phyloP scores from a whole-genome alignment of 2,888 invertebrate genomes.

The Torymus texanus region DNA sequence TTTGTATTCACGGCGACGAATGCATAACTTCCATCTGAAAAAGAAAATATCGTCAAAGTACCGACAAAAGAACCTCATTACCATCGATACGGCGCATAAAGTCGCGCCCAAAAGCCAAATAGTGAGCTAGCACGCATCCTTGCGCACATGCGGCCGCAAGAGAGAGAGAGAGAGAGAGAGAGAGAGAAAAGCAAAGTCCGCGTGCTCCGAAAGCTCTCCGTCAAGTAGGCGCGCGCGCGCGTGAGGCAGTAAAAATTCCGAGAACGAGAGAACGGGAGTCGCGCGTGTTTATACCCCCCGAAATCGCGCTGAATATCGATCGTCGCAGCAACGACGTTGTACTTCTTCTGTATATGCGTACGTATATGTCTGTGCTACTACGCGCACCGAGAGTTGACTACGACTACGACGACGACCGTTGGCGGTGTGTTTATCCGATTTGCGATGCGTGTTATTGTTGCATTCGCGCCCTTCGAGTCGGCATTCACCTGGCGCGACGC shows the following conservation, averaged over 20 bases:
- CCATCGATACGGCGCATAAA: background rate
- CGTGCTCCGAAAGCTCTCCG: no score
- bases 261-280: background rate
- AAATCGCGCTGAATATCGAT: constrained; percentile 14
- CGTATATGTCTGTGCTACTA: background rate
- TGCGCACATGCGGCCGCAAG: no score
- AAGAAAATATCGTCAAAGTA: background rate
- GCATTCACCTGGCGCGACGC: constrained; percentile 28
- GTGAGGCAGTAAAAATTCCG: constrained; percentile 29
- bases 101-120: background rate
- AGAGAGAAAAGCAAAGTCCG: no score
- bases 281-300: background rate
- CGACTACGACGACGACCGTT: no score
- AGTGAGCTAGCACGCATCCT: background rate
- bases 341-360: background rate
- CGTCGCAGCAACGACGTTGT: background rate
- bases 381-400: background rate
- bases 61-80: background rate
- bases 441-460: constrained; percentile 44
- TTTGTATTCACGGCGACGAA: no score
- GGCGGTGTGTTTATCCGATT: background rate
- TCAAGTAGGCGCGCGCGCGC: background rate
- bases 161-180: no score
- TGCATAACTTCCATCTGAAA: no score
- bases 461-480: constrained; percentile 41